Evolutionary conservation across 2,888 invertebrate species (phyloP).

Genomic region (Yponomeuta cagnagella): DNA sequence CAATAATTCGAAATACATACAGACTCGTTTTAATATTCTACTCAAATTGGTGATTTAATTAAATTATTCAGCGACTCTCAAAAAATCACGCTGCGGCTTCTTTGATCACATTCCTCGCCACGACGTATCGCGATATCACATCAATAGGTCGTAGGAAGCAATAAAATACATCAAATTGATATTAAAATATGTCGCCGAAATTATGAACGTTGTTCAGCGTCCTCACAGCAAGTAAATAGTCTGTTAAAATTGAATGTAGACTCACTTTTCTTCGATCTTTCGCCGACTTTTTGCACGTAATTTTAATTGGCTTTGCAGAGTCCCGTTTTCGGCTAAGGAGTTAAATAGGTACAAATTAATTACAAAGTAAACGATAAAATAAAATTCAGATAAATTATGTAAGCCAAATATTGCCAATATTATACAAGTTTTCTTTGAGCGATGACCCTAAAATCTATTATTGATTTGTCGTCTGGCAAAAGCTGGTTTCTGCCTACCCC

Average conservation of each 20-base stretch:
- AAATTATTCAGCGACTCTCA: slow-evolving; percentile 9
- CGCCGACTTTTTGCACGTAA: slow-evolving; percentile 5
- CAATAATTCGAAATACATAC: neutral
- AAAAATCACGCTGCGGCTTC: slow-evolving; percentile 17
- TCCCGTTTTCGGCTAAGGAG: too few species aligned
- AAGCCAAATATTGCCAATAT: too few species aligned
- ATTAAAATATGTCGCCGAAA: slow-evolving; percentile 17
- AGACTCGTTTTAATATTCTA: slow-evolving; percentile 1
- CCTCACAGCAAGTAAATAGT: neutral
- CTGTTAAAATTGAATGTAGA: neutral
- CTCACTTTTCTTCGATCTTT: neutral
- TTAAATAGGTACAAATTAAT: too few species aligned
- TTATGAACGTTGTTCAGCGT: neutral
- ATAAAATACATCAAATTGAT: slow-evolving; percentile 20
- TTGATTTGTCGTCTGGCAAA: too few species aligned
- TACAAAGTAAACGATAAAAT: too few species aligned
- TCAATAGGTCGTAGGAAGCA: slow-evolving; percentile 17
- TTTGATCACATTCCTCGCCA: slow-evolving; percentile 18
- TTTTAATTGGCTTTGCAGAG: neutral
- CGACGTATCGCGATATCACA: neutral
- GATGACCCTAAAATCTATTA: too few species aligned
- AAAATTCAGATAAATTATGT: too few species aligned
- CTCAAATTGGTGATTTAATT: slow-evolving; percentile 12
- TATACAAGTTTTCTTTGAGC: too few species aligned
- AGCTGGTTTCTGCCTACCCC: too few species aligned